These are phyloP conservation scores for Monoplex corrugatus DNA, from an alignment of 2,888 invertebrate species.

Conservation along the genomic window DNA sequence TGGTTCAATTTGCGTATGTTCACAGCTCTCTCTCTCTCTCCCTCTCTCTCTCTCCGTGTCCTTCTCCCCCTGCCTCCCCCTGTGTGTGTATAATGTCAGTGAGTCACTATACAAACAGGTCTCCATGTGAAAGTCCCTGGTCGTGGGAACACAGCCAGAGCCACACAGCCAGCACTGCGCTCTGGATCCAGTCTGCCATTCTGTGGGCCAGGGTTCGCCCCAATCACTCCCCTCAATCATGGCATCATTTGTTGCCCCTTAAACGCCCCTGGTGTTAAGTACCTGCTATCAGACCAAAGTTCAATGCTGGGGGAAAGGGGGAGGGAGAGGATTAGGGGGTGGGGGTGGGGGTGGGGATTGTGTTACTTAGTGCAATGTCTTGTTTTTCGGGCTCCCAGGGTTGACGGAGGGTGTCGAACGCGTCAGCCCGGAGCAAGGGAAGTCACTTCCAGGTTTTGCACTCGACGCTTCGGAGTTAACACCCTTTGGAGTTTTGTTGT, in stretches of 20 bases:
- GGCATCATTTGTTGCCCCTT: constrained; percentile 48
- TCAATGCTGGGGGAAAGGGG: not conserved
- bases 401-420: not conserved
- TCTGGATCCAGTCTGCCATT: no score
- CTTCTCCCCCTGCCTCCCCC: not conserved
- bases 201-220: not conserved
- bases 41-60: not conserved
- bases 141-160: not conserved
- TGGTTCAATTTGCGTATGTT: no score
- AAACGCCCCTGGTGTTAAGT: constrained; percentile 32
- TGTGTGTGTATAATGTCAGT: not conserved
- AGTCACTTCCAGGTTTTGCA: constrained; percentile 35
- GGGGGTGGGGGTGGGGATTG: not conserved
- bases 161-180: not conserved
- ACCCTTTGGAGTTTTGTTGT: constrained; percentile 5
- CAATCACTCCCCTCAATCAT: constrained; percentile 30
- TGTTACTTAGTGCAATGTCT: constrained; percentile 4
- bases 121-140: not conserved
- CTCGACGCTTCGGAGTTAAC: constrained; percentile 24
- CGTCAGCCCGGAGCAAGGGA: not conserved
- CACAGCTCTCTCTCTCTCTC: not conserved
- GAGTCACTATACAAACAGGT: constrained; percentile 2
- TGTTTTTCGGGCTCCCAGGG: not conserved
- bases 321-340: not conserved
- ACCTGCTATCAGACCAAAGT: constrained; percentile 34